Base-by-base conservation (phyloP, 2,888 invertebrate genomes). In the Dusona sp. region DNA sequence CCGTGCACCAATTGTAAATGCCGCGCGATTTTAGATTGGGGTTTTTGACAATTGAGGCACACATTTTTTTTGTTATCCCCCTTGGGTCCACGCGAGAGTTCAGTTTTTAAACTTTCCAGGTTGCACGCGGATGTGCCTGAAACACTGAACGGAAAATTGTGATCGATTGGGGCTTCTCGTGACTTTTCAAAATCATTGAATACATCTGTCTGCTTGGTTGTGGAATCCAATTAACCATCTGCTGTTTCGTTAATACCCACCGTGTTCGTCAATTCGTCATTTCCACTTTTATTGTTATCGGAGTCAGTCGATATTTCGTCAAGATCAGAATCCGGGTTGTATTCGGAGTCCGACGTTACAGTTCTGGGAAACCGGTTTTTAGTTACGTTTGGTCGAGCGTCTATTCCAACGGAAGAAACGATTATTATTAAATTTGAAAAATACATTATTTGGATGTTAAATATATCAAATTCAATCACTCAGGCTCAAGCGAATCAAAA, bases 121-220 rank as follows among this genome's bases (percentile, higher is more conserved):
- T 67, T 67, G 19, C 67, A 67, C 38, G 38, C 36, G 67, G 67
- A 13, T 67, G 36, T 67, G 36, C 67, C 67, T n/a, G 33, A n/a
- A 67, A 67, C 38, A 67, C n/a, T 6, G 36, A 67, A 67, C 9
- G 67, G 67, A 67, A 67, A 67, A 7, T 67, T 13, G 2, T 67
- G 6, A 36, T n/a, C 4, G n/a, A 67, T 38, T 38, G 67, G 19
- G 11, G 38, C 67, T 38, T 67, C 67, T 67, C 36, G 22, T 25
- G 67, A 67, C 67, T 67, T 67, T 33, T 67, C 67, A 16, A 67
- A 36, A 33, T 67, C 67, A 67, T 67, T 67, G 36, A 38, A 67
- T 67, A 67, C 36, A 67, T 67, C n/a, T 7, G 19, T 13, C 67
- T 33, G 67, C n/a, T 67, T 13, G 33, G n/a, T 19, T 67, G 67